Percentiles rank a stretch among this genome's conserved stretches.
Conservation (phyloP, 2,797 vertebrate species). For the Coregonus sp. region DNA sequence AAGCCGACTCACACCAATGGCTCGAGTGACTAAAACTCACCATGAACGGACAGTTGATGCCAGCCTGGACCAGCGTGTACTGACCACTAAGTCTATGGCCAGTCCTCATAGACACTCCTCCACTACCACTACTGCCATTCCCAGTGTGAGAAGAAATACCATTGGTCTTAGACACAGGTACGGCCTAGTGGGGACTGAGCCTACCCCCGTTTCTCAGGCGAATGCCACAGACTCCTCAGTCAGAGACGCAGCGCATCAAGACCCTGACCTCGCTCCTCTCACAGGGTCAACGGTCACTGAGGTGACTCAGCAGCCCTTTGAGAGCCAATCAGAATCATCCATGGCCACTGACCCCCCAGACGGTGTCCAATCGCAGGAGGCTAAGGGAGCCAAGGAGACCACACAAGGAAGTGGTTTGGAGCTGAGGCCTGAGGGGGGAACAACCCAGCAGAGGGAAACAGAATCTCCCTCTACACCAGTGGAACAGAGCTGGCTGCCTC, state of each 20-base stretch:
- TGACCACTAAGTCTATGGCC: constrained; percentile 25
- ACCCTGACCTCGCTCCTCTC: not conserved
- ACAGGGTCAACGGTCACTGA: not conserved
- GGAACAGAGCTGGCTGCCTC: constrained; percentile 53
- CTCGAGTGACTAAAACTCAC: constrained; percentile 32
- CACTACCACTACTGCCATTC: no score
- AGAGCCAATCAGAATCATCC: constrained; percentile 47
- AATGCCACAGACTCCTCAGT: no score
- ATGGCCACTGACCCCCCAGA: constrained; percentile 24
- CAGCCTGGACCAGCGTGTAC: not conserved
- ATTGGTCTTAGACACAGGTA: no score
- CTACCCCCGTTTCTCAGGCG: no score
- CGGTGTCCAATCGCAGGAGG: constrained; percentile 26
- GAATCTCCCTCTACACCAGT: constrained; percentile 36
- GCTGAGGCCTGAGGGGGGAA: constrained; percentile 41
- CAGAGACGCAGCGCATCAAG: no score
- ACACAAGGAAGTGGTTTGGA: constrained; percentile 27
- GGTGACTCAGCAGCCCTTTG: constrained; percentile 41
- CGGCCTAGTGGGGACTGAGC: no score
- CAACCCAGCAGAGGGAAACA: constrained; percentile 46
- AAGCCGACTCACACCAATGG: constrained; percentile 8
- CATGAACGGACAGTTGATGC: constrained; percentile 24
- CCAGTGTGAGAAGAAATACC: no score
- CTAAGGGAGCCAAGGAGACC: constrained; percentile 6
- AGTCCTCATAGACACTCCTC: no score